Conservation (phyloP, 2,113 vertebrate genomes). For the Eupsittula cactorum region DNA sequence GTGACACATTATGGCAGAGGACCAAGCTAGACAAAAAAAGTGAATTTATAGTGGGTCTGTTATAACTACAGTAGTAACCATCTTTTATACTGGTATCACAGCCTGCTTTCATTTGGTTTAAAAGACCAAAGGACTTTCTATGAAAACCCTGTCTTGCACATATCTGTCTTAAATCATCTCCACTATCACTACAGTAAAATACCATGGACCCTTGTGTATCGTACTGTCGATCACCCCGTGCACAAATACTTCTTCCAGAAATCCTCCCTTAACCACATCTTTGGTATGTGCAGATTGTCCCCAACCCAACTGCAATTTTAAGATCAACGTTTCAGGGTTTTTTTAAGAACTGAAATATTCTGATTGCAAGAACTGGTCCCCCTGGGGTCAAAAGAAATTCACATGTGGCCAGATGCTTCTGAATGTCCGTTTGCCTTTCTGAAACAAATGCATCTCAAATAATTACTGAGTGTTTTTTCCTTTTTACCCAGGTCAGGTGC, state of each 20-base stretch:
- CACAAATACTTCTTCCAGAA: not conserved
- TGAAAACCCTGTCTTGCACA: not conserved
- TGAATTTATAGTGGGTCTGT: not conserved
- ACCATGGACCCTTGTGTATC: not conserved
- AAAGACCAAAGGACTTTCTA: not conserved
- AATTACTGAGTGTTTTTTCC: not conserved
- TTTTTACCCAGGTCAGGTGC: not conserved
- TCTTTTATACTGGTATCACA: not conserved
- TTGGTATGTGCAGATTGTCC: not conserved
- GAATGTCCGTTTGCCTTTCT: not conserved
- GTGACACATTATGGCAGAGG: not conserved
- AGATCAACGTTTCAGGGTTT: not conserved
- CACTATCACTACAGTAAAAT: not conserved
- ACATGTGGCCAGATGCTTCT: not conserved
- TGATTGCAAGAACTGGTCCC: not conserved
- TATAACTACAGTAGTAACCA: not conserved
- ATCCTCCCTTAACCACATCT: not conserved
- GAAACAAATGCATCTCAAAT: not conserved
- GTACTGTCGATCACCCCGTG: not conserved
- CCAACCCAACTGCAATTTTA: not conserved
- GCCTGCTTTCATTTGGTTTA: slow-evolving; percentile 12
- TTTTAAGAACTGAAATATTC: not conserved
- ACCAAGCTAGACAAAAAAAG: not conserved
- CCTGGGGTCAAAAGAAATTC: not conserved
- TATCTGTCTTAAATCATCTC: not conserved